Conservation (phyloP, 2,888 invertebrate genomes). For the Emmelina monodactyla region DNA sequence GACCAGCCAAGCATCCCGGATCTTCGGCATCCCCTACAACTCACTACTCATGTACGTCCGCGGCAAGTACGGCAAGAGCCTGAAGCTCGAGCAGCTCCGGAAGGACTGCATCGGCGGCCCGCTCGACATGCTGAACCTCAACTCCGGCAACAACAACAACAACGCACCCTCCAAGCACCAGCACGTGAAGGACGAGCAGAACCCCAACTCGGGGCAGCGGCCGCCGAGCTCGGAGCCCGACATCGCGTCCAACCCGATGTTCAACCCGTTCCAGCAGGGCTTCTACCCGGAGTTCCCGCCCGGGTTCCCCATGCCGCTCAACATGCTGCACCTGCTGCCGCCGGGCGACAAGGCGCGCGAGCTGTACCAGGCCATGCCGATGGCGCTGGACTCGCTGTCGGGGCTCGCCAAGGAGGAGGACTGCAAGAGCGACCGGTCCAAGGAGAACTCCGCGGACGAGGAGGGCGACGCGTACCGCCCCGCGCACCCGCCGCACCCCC, state of each 20-base stretch:
- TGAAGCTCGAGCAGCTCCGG: constrained; percentile 85
- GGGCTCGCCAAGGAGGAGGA: constrained; percentile 67
- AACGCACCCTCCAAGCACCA: constrained; percentile 61
- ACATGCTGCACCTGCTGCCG: constrained; percentile 84
- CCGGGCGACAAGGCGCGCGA: constrained; percentile 79
- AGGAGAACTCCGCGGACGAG: constrained; percentile 69
- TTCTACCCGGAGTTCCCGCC: constrained; percentile 86
- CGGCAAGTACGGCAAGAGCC: constrained; percentile 91
- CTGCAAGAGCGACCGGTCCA: constrained; percentile 70
- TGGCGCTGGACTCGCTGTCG: constrained; percentile 65
- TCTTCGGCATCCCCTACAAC: constrained; percentile 94
- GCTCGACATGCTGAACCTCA: constrained; percentile 74
- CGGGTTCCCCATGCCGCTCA: constrained; percentile 83
- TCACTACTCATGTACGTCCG: constrained; percentile 91
- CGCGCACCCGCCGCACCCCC: constrained; percentile 63
- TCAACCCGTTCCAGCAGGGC: constrained; percentile 80
- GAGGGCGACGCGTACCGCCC: constrained; percentile 58
- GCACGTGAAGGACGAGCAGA: constrained; percentile 64
- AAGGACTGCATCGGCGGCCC: constrained; percentile 89
- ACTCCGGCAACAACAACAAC: constrained; percentile 68
- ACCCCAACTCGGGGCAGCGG: constrained; percentile 53
- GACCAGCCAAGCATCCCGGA: constrained; percentile 88
- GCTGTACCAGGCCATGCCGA: constrained; percentile 65
- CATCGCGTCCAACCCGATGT: constrained; percentile 71
- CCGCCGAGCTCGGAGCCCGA: constrained; percentile 75